Conservation (phyloP, 2,888 invertebrate genomes). For the Pristionchus fissidentatus region DNA sequence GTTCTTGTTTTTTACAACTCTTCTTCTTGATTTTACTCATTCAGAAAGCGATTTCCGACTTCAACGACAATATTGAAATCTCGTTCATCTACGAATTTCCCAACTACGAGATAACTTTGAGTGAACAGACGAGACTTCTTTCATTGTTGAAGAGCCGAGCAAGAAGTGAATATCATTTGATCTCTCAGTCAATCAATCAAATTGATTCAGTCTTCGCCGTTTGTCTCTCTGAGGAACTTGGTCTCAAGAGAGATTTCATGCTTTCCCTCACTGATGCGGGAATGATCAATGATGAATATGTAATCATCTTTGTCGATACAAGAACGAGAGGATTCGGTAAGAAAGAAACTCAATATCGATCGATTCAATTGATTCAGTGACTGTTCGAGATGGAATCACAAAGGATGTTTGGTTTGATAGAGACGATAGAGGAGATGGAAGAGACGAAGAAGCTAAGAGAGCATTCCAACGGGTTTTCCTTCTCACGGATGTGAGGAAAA, state of each 20-base stretch:
- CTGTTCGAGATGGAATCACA: not conserved
- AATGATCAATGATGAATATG: conserved; percentile 66
- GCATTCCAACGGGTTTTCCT: conserved; percentile 37
- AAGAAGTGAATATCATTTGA: conserved; percentile 13
- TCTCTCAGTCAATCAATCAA: too few relatives aligned
- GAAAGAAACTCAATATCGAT: not conserved
- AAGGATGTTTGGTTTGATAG: conserved; percentile 37
- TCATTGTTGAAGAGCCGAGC: conserved; percentile 10
- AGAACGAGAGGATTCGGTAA: conserved; percentile 56
- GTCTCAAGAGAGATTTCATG: conserved; percentile 49
- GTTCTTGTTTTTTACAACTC: too few relatives aligned
- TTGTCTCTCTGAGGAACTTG: conserved; percentile 54
- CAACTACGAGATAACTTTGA: not conserved
- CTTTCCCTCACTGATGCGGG: conserved; percentile 58
- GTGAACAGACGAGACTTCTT: conserved; percentile 15
- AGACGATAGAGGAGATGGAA: not conserved
- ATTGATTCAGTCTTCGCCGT: conserved; percentile 59
- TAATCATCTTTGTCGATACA: conserved; percentile 64
- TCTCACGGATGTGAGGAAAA: conserved; percentile 37
- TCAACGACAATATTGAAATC: conserved; percentile 36
- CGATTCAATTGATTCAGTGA: not conserved
- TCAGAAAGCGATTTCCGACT: conserved; percentile 41
- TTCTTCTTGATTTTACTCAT: not conserved
- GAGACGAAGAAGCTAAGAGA: conserved; percentile 19
- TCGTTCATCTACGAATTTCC: conserved; percentile 41